These are phyloP conservation scores for Odontothrips loti DNA, from an alignment of 2,888 invertebrate species.

Conservation along the genomic window DNA sequence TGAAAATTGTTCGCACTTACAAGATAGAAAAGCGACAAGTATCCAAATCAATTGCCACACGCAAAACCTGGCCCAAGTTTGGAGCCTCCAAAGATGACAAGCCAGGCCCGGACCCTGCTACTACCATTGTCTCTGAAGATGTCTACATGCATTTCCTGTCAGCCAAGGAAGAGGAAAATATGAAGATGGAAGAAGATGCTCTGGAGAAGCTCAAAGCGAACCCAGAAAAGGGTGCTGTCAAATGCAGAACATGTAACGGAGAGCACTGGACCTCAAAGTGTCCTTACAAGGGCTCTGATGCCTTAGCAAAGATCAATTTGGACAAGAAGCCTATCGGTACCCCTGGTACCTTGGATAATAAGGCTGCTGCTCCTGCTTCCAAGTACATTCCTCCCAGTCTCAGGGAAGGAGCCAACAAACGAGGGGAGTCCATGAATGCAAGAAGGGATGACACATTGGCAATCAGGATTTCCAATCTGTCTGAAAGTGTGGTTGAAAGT, in stretches of 20 bases:
- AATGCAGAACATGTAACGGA: conserved; percentile 86
- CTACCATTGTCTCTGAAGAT: conserved; percentile 93
- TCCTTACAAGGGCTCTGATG: conserved; percentile 88
- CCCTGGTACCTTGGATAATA: conserved; percentile 43
- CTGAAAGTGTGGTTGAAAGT: conserved; percentile 90
- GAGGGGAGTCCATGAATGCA: conserved; percentile 57
- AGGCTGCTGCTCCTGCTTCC: conserved; percentile 52
- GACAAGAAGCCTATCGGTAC: conserved; percentile 36
- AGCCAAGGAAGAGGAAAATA: conserved; percentile 83
- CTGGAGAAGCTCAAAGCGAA: conserved; percentile 75
- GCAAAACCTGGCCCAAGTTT: conserved; percentile 95
- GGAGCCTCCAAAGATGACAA: conserved; percentile 87
- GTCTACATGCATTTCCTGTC: conserved; percentile 91
- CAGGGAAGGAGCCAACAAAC: conserved; percentile 77
- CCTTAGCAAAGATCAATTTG: conserved; percentile 34
- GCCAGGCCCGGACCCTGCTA: conserved; percentile 97
- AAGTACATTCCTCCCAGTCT: conserved; percentile 87
- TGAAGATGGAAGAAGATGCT: conserved; percentile 78
- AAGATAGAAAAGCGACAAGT: conserved; percentile 87
- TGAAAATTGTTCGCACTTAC: conserved; percentile 80
- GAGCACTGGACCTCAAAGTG: conserved; percentile 99
- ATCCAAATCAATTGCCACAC: conserved; percentile 83
- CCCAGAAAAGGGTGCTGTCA: conserved; percentile 58
- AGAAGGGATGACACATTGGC: conserved; percentile 76
- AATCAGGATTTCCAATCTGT: conserved; percentile 94